Conservation (phyloP, 2,113 vertebrate genomes). For the Pontoporia blainvillei region DNA sequence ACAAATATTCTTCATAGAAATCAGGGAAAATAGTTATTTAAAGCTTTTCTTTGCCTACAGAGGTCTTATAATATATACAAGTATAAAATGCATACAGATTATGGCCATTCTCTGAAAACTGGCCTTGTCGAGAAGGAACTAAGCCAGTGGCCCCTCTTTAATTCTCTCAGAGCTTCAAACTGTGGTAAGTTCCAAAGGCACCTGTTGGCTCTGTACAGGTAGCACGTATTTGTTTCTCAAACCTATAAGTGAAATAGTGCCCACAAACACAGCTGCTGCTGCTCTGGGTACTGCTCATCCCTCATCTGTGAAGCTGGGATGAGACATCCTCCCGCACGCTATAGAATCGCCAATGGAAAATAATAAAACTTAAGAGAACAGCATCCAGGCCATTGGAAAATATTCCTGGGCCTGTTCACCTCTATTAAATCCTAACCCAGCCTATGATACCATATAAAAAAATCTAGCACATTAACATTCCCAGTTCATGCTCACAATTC, state of each 20-base stretch:
- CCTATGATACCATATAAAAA: background rate
- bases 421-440: background rate
- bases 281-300: background rate
- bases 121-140: background rate
- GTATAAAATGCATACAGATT: background rate
- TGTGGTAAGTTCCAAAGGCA: background rate
- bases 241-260: background rate
- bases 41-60: background rate
- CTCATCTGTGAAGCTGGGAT: background rate
- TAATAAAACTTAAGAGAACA: background rate
- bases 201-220: background rate
- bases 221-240: background rate
- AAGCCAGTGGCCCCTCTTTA: background rate
- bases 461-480: background rate
- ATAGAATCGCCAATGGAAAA: background rate
- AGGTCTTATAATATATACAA: background rate
- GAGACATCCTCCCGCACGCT: background rate
- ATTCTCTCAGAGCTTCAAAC: background rate
- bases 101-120: background rate
- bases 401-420: background rate
- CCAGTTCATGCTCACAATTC: background rate
- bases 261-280: background rate
- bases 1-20: background rate
- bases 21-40: background rate
- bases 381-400: background rate